Evolutionary conservation across 2,113 vertebrate genomes (phyloP), one percentile per base, ranked within the genome.

Genomic region (Spea multiplicata): DNA sequence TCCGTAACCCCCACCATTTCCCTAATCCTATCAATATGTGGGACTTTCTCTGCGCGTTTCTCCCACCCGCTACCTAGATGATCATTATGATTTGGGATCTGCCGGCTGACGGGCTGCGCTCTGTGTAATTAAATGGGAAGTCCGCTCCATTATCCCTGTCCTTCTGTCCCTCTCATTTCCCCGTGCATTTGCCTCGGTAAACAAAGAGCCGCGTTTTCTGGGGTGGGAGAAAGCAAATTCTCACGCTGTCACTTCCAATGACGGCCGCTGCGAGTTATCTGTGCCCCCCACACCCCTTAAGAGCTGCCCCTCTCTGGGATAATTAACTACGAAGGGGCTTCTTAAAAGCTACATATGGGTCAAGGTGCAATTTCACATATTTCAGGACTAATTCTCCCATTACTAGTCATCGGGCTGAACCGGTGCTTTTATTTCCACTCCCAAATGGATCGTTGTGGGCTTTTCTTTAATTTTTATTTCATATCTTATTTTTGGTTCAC

Each of bases 161-260:
- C 70, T 64, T 66, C 70, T 73, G 77, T 53, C 57, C 61, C 10
- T 14, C 10, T 14, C 50, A 48, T 66, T 70, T 73, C 67, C 61
- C 30, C 14, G 12, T 59, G 70, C 70, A 79, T 71, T 66, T 73
- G 77, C 73, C 77, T 49, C 62, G 4, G 64, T 66, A 73, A 55
- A 79, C 77, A 79, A 79, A 57, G 50, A 50, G 59, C 59, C 17
- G 30, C 14, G 30, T 17, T 57, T 64, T 16, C 14, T 47, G 44
- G 44, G 76, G 44, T n/a, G 53, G 62, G 8, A 30, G 44, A 49
- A 8, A n/a, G 49, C n/a, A 79, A 78, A 79, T 79, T 79, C 76
- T 79, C 76, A 79, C 76, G 76, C 76, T 79, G 76, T 79, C 76
- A 79, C 48, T 65, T 14, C 53, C 68, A 78, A 16, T 66, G 57